phyloP scores from a whole-genome alignment of 2,113 vertebrate genomes.

The Microtus ochrogaster region DNA sequence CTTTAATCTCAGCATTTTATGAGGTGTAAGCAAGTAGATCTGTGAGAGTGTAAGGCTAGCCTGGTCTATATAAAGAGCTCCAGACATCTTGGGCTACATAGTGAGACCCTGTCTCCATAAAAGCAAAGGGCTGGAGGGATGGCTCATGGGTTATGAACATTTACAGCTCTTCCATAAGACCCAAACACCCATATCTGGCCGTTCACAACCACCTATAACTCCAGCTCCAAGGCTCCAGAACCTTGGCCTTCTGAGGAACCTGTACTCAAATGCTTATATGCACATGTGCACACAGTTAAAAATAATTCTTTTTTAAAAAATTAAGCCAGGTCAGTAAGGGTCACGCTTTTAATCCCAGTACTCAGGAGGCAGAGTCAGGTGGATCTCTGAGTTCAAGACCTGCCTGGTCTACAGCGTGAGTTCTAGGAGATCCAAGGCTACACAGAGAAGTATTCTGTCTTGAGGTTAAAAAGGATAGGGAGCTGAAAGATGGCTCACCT shows the following conservation, averaged over 20 bases:
- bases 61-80: background rate
- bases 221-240: background rate
- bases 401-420: background rate
- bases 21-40: background rate
- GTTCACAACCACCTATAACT: background rate
- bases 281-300: background rate
- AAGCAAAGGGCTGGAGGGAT: background rate
- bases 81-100: background rate
- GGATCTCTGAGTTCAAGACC: background rate
- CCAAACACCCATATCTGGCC: background rate
- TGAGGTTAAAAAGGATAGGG: background rate
- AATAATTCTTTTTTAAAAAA: background rate
- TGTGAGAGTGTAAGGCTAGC: background rate
- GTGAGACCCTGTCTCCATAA: background rate
- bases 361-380: background rate
- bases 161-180: background rate
- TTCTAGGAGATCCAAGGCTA: background rate
- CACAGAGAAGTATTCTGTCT: background rate
- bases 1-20: background rate
- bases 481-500: background rate
- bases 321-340: background rate
- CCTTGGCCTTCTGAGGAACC: background rate
- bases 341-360: background rate
- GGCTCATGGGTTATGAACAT: background rate
- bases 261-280: background rate